Percentiles rank a stretch among this genome's conserved stretches.
phyloP scores from a whole-genome alignment of 2,797 vertebrate species.

The Pelobates cultripes region DNA sequence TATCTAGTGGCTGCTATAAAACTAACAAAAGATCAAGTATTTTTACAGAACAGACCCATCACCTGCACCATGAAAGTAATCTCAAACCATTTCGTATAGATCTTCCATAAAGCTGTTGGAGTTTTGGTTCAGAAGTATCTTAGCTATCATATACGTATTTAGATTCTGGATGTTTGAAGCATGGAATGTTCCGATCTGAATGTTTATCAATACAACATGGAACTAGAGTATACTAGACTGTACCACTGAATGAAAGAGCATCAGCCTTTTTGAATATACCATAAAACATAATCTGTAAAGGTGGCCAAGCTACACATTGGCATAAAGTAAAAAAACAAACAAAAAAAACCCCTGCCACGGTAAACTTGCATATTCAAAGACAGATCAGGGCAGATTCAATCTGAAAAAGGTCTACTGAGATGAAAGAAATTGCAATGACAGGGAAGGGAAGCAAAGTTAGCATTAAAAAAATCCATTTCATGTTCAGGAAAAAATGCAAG shows the following conservation, averaged over 20 bases:
- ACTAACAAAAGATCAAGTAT: no score
- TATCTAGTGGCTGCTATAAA: no score
- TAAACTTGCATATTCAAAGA: slow-evolving; percentile 26
- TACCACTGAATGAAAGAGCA: slow-evolving; percentile 27
- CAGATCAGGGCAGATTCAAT: slow-evolving; percentile 35
- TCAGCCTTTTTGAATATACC: slow-evolving; percentile 25
- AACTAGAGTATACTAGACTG: background rate
- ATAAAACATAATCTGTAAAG: slow-evolving; percentile 30
- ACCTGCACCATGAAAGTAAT: no score
- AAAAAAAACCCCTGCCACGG: no score
- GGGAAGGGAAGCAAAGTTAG: slow-evolving; percentile 8
- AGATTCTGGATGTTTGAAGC: no score
- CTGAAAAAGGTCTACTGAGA: slow-evolving; percentile 39
- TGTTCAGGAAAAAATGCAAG: slow-evolving; percentile 15
- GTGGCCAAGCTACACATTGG: background rate
- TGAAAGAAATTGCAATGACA: slow-evolving; percentile 42
- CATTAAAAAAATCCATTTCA: slow-evolving; percentile 24
- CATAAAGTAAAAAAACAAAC: background rate
- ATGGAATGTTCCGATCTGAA: no score
- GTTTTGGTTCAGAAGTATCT: no score
- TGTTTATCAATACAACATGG: no score
- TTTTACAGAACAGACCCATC: no score
- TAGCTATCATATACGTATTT: no score
- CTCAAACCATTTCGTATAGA: no score
- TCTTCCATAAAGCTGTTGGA: no score